Evolutionary conservation across 2,113 vertebrate species (phyloP), one percentile per base, ranked within the genome.

Genomic region (Corythornis cristatus): DNA sequence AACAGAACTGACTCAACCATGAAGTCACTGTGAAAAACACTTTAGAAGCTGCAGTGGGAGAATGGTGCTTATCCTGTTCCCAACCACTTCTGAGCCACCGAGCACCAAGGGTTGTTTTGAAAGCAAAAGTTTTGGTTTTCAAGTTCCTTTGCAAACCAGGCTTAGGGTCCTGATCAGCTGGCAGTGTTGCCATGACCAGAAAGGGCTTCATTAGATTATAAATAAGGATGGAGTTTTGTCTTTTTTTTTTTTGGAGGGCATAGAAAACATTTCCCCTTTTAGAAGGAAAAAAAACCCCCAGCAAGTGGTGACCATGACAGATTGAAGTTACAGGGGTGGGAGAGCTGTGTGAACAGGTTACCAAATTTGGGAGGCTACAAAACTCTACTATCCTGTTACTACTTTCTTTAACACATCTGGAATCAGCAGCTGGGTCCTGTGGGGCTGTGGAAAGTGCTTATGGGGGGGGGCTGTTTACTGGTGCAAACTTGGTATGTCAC

Each of bases 371-470:
- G 57, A 40, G 20, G 6, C 7, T 57, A 23, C 26, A 31, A 37
- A 83, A 46, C 25, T 53, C 1, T 22, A 5, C 43, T 31, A 15
- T 72, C 21, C 25, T 37, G 72, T 61, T 60, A 28, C 53, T 54
- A 3, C 46, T n/a, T 42, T 23, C 8, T 72, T 48, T 40, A 46
- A 42, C 25, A 23, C 68, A 43, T 35, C 18, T 74, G n/a, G 15
- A 31, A 19, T 67, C 31, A 18, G 33, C 31, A 78, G 8, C 33
- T 54, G 26, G 8, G 70, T 70, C 25, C 15, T 29, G 6, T n/a
- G 43, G 19, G 12, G 17, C 9, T 12, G n/a, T 26, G 43, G 66
- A 11, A 50, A 9, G 65, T 0, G 5, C 25, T 45, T 12, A 0
- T 7, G 40, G 2, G 4, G 37, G 33, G 35, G 23, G 13, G 50